Conservation (phyloP, 2,888 invertebrate species). For the Amblyjoppa fuscipennis region DNA sequence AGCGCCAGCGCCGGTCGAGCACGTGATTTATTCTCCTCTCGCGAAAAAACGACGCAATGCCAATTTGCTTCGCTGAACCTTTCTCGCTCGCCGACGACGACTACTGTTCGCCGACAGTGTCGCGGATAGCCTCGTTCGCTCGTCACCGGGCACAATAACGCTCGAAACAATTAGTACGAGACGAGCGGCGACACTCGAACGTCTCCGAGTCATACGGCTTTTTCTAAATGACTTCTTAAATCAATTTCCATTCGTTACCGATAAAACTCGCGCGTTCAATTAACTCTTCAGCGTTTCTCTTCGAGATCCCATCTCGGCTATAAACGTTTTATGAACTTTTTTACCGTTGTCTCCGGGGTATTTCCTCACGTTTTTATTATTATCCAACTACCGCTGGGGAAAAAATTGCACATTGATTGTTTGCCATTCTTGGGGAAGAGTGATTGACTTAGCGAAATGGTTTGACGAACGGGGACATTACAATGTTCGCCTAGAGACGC, state of each 20-base stretch:
- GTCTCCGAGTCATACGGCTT: slow-evolving; percentile 24
- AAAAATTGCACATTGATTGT: not conserved
- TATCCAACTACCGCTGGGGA: not conserved
- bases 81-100: slow-evolving; percentile 13
- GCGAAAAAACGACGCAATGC: slow-evolving; percentile 60
- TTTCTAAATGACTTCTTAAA: slow-evolving; percentile 25
- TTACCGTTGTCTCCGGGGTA: not conserved
- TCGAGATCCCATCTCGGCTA: not conserved
- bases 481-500: not conserved
- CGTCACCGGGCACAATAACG: slow-evolving; percentile 38
- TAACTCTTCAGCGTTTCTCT: not conserved
- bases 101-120: slow-evolving; percentile 52
- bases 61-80: slow-evolving; percentile 67
- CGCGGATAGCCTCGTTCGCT: slow-evolving; percentile 47
- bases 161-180: slow-evolving; percentile 7
- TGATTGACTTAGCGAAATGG: not conserved
- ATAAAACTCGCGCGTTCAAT: not conserved
- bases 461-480: not conserved
- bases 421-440: not conserved
- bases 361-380: not conserved
- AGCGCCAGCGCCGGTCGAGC: slow-evolving; percentile 61
- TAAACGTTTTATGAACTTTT: slow-evolving; percentile 15
- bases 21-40: slow-evolving; percentile 68
- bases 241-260: slow-evolving; percentile 39
- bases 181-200: not conserved